Base-by-base conservation (phyloP, 2,113 vertebrate species). In the Electrona antarctica region DNA sequence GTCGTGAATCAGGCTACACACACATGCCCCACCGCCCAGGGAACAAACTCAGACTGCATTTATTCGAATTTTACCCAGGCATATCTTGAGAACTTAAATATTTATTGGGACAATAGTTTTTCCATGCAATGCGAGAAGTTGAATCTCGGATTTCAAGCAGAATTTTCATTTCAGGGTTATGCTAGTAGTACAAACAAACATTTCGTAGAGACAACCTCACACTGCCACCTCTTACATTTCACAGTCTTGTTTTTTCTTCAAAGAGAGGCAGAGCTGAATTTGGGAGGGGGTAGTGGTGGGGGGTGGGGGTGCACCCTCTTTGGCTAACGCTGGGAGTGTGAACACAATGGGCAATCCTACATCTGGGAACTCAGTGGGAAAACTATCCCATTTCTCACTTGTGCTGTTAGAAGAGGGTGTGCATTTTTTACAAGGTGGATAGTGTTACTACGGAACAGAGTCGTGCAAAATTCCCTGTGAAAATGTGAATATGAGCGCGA, bases 341-440 rank as follows among this genome's bases (percentile, higher is more conserved):
- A 88, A 90, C 69, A 80, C 85, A 86, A 87, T 83, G 74, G 33
- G 87, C 74, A 82, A 90, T 83, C 84, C 84, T 88, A 83, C 87
- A 88, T 90, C 88, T 85, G 87, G 87, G 85, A 92, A 90, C 90
- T 90, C 89, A 87, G 89, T 92, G 89, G 87, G 90, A 89, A 89
- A 85, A 88, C 83, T 74, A 83, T 87, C 85, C 76, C 69, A 84
- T 90, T 88, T 90, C 90, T 89, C 85, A 84, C 86, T 87, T 85
- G 88, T 77, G 88, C 89, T 80, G 76, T 85, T 75, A 61, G 84
- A 72, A 71, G 80, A 87, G 82, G 84, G 87, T 90, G 88, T 88
- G 88, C 86, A 81, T 21, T 88, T 90, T 88, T 86, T 78, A 87
- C 81, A 87, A 85, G 88, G 82, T 76, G 87, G 87, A 90, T 92